A percentile compares a stretch with the other conserved stretches of the same genome.
Conservation (phyloP, 2,888 invertebrate genomes). For the Synergus umbraculus region DNA sequence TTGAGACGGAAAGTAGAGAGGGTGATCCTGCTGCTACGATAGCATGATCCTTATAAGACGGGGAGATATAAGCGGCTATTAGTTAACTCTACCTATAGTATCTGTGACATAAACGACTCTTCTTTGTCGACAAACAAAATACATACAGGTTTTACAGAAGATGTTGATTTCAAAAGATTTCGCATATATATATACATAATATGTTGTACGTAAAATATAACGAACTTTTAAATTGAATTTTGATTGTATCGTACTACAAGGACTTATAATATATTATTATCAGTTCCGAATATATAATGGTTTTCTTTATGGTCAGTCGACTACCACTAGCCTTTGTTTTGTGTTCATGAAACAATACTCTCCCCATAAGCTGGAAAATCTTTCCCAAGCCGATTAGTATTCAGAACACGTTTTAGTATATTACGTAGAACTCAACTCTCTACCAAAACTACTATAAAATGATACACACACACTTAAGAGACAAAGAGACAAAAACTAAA, state of each 20-base stretch:
- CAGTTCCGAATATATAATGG: no score
- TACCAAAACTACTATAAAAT: constrained; percentile 63
- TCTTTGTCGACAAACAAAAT: no score
- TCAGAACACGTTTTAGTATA: constrained; percentile 73
- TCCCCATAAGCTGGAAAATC: constrained; percentile 55
- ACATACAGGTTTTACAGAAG: no score
- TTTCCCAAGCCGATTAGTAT: constrained; percentile 68
- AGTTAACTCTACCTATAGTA: constrained; percentile 60
- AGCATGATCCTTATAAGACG: constrained; percentile 75
- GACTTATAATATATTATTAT: no score
- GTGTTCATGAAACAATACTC: constrained; percentile 47
- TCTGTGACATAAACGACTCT: no score
- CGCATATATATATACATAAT: no score
- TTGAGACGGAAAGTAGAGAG: not conserved
- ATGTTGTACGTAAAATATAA: no score
- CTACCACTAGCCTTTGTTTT: no score
- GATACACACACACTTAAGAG: constrained; percentile 59
- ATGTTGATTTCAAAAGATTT: no score
- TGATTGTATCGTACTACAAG: no score
- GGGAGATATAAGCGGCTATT: constrained; percentile 72
- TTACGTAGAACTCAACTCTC: constrained; percentile 56
- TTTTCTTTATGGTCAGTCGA: no score
- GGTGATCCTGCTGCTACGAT: constrained; percentile 27
- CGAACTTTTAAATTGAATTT: constrained; percentile 52
- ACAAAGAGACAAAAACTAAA: constrained; percentile 37